Base-by-base conservation (phyloP, 2,797 vertebrate genomes). In the Hoplostethus atlanticus region DNA sequence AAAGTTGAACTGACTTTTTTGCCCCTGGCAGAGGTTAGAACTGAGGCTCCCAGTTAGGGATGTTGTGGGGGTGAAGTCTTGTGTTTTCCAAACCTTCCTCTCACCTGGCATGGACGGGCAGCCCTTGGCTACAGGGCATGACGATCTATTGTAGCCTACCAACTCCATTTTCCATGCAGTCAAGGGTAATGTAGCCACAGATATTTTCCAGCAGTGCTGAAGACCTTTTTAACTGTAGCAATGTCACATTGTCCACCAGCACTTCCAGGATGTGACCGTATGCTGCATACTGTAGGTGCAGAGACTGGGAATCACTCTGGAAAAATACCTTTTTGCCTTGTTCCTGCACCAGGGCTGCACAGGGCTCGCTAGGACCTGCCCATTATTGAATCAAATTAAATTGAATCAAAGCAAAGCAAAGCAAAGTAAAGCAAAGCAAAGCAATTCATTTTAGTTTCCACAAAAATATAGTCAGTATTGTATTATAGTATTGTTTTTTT, bases 31-130 rank as follows among this genome's bases (percentile, higher is more conserved):
- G 40, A 30, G 7, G n/a, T 47, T 50, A 34, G 55, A 64, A 58
- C 56, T 56, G 73, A 71, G 46, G 72, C 67, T 71, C 47, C 21
- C 11, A 8, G 79, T 76, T 64, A 52, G 67, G 64, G 47, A 62
- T 34, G 21, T 34, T 0, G 2, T 54, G 64, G 59, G 59, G 68
- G 60, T 63, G 68, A 79, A 78, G 69, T 61, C 71, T 76, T 63
- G 76, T 81, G 73, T 76, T 74, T 68, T 73, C 75, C 68, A 65
- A 51, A 42, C 34, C 46, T 53, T 72, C 65, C 21, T 10, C 44
- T 76, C 52, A 73, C 71, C 75, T 69, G 64, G 76, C 51, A 76
- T 73, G 70, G 73, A 70, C 50, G 64, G 61, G 68, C 40, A 77
- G 74, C 68, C 64, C 53, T 71, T 61, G 68, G 63, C 86, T 60